These are phyloP conservation scores for Lasioglossum marginatum DNA, from an alignment of 2,888 invertebrate genomes.

Conservation along the genomic window DNA sequence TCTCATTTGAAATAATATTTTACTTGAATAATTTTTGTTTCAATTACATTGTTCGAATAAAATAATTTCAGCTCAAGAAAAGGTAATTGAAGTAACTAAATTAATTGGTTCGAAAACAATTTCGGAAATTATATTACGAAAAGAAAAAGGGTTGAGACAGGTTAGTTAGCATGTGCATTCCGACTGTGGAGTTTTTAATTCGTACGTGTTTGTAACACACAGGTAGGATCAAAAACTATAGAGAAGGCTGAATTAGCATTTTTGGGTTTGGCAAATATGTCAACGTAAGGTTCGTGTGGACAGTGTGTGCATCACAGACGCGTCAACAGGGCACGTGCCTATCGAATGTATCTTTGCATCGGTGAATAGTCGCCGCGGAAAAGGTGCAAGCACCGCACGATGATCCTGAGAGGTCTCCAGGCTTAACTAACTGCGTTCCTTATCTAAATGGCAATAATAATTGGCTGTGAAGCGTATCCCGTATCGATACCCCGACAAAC, in stretches of 20 bases:
- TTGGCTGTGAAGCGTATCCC: constrained; percentile 70
- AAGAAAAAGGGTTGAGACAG: background rate
- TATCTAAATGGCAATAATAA: constrained; percentile 74
- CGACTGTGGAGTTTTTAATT: background rate
- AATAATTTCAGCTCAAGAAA: too few species aligned
- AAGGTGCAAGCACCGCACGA: constrained; percentile 44
- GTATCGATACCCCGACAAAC: constrained; percentile 64
- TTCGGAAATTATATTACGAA: background rate
- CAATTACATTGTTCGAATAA: too few species aligned
- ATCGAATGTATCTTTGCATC: constrained; percentile 27
- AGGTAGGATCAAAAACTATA: background rate
- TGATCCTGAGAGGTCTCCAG: constrained; percentile 64
- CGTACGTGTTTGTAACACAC: background rate
- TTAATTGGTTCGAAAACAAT: too few species aligned
- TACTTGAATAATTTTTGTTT: too few species aligned
- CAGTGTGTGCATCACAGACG: background rate
- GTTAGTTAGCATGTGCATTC: background rate
- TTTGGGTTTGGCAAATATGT: background rate
- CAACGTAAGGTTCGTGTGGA: background rate
- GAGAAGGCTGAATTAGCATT: background rate
- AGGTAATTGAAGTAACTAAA: too few species aligned
- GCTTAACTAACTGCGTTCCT: constrained; percentile 69
- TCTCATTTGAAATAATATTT: too few species aligned
- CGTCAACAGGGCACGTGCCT: background rate
- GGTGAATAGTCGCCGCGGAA: constrained; percentile 22